Conservation (phyloP, 2,888 invertebrate species). For the Melanostoma scalare region DNA sequence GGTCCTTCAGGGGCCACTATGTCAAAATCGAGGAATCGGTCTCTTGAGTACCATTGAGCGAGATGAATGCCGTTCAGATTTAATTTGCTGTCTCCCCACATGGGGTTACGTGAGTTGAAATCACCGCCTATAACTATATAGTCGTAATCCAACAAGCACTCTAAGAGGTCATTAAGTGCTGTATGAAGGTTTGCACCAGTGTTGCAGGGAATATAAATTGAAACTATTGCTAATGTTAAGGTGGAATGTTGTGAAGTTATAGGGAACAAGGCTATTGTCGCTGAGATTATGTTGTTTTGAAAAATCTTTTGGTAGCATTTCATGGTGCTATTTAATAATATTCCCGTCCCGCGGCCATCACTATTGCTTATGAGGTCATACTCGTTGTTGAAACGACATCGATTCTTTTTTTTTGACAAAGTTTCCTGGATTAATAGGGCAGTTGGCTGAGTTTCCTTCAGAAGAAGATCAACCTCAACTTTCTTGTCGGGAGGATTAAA, state of each 20-base stretch:
- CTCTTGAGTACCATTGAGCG: background rate
- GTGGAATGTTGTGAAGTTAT: background rate
- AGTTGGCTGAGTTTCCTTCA: too few species aligned
- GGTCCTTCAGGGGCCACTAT: background rate
- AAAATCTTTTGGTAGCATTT: too few species aligned
- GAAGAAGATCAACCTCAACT: too few species aligned
- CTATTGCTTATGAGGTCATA: too few species aligned
- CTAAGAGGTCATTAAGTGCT: background rate
- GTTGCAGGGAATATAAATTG: background rate
- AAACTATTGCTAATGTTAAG: background rate
- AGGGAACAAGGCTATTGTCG: background rate
- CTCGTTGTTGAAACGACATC: too few species aligned
- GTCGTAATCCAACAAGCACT: background rate
- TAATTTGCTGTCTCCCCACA: background rate
- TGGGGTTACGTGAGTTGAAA: background rate
- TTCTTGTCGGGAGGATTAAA: too few species aligned
- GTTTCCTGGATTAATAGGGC: too few species aligned
- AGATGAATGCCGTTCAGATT: background rate
- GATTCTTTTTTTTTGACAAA: too few species aligned
- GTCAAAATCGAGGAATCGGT: background rate
- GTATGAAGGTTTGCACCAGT: background rate
- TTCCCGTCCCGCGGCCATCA: too few species aligned
- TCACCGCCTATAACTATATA: constrained; percentile 3
- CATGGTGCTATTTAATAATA: too few species aligned
- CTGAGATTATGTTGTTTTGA: constrained; percentile 8